These are phyloP conservation scores for Sus scrofa DNA, from an alignment of 2,113 vertebrate species.

Conservation along the genomic window DNA sequence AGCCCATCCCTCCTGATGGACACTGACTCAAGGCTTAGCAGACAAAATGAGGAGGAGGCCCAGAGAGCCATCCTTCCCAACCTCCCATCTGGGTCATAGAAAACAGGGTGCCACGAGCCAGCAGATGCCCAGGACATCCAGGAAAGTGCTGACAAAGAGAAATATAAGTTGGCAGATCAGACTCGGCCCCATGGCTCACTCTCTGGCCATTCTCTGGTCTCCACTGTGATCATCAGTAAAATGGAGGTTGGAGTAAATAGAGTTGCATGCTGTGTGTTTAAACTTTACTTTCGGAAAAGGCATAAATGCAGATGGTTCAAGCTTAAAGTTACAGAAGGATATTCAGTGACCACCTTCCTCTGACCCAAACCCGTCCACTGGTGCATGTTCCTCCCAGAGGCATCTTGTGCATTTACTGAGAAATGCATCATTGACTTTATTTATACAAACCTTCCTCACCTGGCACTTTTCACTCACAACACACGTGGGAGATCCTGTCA, in stretches of 20 bases:
- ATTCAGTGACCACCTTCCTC: neutral
- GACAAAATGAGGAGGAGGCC: neutral
- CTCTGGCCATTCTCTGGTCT: neutral
- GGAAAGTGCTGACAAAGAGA: neutral
- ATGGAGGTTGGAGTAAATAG: neutral
- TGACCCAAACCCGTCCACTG: too few relatives aligned
- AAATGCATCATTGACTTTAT: too few relatives aligned
- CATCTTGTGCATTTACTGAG: neutral
- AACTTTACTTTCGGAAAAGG: neutral
- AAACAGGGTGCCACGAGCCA: neutral
- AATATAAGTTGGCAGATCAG: neutral
- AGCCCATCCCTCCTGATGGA: neutral
- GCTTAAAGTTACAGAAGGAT: neutral
- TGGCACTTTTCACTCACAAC: neutral
- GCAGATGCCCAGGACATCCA: neutral
- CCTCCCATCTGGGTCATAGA: neutral
- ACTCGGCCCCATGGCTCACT: neutral
- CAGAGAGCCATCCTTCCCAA: neutral
- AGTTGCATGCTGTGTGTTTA: neutral
- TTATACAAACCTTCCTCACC: neutral
- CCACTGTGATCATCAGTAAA: neutral
- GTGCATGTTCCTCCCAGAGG: neutral
- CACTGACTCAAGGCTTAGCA: neutral
- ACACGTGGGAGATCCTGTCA: neutral
- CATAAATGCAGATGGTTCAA: neutral